Evolutionary conservation across 2,888 invertebrate genomes (phyloP), one percentile per base, ranked within the genome.

Genomic region (Drosophila emarginata): DNA sequence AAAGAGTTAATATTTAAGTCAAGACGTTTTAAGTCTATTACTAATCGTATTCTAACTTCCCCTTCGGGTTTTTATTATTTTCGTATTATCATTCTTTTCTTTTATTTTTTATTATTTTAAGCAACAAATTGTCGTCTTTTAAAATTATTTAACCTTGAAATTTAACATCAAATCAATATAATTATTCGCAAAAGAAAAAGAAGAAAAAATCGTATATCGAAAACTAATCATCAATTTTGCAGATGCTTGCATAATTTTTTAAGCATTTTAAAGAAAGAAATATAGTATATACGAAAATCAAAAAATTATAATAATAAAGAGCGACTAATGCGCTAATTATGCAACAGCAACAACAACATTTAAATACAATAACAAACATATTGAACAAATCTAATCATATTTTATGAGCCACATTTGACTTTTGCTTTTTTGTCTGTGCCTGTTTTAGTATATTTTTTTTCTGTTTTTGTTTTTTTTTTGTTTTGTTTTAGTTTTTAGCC

Each of bases 241-340:
- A 45, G 45, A 45, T 45, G 45, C 21, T 45, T 45, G 45, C 45
- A 45, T 45, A 45, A 45, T 45, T 45, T 45, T 18, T 45, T 21
- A 21, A 45, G 45, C 45, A 45, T 45, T 21, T 45, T 12, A 18
- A 21, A 28, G 32, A 32, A 12, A 18, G 23, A 54, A 54, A 54
- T 18, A 54, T n/a, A n/a, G n/a, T n/a, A n/a, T 9, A 58, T 70
- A 54, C 45, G 64, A 78, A 50, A 59, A 68, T 73, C 51, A 63
- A 58, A 61, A 56, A 78, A 83, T 83, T 78, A 80, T 70, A 80
- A 80, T 78, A 71, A 64, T 76, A 80, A 84, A 82, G 77, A 79
- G 76, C 78, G 71, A 67, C 81, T 77, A 83, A 80, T 60, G 62
- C 67, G 71, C 80, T 86, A 86, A 80, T 80, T 80, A 80, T 86